Evolutionary conservation across 2,888 invertebrate genomes (phyloP).

Genomic region (Caenorhabditis sulstoni): DNA sequence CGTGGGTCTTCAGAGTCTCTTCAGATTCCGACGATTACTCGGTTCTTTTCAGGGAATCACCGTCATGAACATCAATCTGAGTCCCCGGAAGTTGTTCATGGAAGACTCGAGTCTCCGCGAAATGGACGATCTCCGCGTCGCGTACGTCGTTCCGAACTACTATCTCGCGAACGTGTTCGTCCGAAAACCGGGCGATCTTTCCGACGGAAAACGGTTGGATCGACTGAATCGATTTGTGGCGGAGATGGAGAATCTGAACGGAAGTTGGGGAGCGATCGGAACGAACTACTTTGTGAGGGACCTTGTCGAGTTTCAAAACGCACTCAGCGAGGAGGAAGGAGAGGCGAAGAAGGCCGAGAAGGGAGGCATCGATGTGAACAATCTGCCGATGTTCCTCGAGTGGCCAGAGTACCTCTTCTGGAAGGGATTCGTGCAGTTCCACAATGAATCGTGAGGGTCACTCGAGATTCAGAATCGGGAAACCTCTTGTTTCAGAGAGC

Average conservation of each 20-base stretch:
- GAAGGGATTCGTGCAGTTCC: constrained; percentile 70
- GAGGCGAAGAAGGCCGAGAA: constrained; percentile 26
- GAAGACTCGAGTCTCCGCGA: constrained; percentile 76
- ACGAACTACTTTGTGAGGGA: constrained; percentile 71
- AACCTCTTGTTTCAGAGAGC: constrained; percentile 12
- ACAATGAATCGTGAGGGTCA: constrained; percentile 31
- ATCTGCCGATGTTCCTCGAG: constrained; percentile 68
- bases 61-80: constrained; percentile 77
- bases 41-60: constrained; percentile 76
- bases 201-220: constrained; percentile 53
- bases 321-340: constrained; percentile 56
- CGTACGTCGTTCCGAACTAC: constrained; percentile 77
- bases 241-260: constrained; percentile 73
- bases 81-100: constrained; percentile 77
- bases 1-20: constrained; percentile 65
- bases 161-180: constrained; percentile 71
- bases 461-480: not conserved
- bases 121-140: constrained; percentile 76
- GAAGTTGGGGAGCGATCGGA: constrained; percentile 72
- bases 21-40: no score
- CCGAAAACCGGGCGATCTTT: constrained; percentile 72
- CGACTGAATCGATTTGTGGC: constrained; percentile 68
- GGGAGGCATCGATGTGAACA: constrained; percentile 36
- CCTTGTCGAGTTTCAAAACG: constrained; percentile 57
- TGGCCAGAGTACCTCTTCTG: constrained; percentile 76